Conservation (phyloP, 2,113 vertebrate genomes). For the Ceratotherium simum region DNA sequence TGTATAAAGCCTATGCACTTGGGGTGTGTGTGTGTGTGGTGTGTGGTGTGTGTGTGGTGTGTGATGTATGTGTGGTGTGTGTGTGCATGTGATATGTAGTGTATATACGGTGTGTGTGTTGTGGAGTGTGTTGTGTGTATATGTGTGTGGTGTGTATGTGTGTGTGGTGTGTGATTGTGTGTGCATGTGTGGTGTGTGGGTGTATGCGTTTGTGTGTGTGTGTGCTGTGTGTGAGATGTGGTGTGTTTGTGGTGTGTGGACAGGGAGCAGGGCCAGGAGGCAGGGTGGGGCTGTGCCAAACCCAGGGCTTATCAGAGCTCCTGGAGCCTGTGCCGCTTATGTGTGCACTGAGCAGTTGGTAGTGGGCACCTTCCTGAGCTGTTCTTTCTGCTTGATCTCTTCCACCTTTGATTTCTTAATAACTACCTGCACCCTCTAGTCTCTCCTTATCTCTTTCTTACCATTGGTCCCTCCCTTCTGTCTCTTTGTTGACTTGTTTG, state of each 20-base stretch:
- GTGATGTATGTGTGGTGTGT: too few relatives aligned
- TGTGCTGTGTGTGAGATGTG: background rate
- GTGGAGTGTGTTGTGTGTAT: background rate
- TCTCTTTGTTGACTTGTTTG: background rate
- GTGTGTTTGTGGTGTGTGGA: background rate
- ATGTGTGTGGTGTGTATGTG: background rate
- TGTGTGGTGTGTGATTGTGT: background rate
- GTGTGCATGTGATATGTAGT: too few relatives aligned
- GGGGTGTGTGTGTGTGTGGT: background rate
- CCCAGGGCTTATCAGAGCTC: background rate
- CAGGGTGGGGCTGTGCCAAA: background rate
- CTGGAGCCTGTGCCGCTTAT: background rate
- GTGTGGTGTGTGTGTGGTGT: background rate
- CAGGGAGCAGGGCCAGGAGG: background rate
- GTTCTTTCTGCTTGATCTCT: background rate
- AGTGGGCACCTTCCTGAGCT: too few relatives aligned
- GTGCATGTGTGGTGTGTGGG: background rate
- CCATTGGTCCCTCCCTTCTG: background rate
- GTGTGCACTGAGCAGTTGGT: fast-evolving
- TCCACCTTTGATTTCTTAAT: background rate
- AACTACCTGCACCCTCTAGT: background rate
- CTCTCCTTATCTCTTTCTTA: background rate
- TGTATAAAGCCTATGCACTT: background rate
- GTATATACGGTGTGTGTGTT: too few relatives aligned
- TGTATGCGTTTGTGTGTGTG: background rate